Base-by-base conservation (phyloP, 1,140 invertebrate genomes). In the Drosophila ananassae region DNA sequence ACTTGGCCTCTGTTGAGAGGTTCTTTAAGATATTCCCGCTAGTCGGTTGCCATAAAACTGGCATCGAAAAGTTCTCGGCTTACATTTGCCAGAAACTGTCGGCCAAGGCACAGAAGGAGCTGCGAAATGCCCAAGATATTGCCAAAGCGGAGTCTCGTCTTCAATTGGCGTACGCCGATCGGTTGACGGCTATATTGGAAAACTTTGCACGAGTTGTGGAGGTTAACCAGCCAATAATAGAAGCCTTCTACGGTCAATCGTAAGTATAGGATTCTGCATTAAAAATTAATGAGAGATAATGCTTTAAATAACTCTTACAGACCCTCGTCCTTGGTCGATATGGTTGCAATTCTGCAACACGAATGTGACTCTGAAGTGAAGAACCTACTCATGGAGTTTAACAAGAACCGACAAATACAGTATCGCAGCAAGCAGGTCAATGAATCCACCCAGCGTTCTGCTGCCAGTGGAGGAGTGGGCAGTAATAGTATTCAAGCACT, bases 1-100 rank as follows among this genome's bases (percentile, higher is more conserved):
- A 99, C 93, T 93, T 96, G 21, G 97, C 96, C 3, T 97, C 97
- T 2, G 96, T 99, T 13, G 98, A 99, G 95, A 97, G 98, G 71
- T 98, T 99, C 92, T 99, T 99, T 91, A 99, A 99, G 93, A 96
- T 99, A 83, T 99, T 99, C 92, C 99, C 99, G 2, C 93, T 99
- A 22, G 93, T 99, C 3, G 97, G 97, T 44, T 96, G 98, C 92
- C 97, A 99, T 71, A 94, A 96, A 46, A 97, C 98, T 87, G 99
- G 99, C 0, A 93, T 99, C 2, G 95, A 95, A 63, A 96, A 98
- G 84, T 99, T 99, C 91, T 97, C 97, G n/a, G 94, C 94, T 21
- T 99, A 98, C 92, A 93, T 99, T 2, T 96, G 96, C 78, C 93
- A 95, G 6, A 97, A 98, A 94, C 87, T 97, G 17, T 93, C 95